Percentiles rank a stretch among this genome's conserved stretches.
These are phyloP conservation scores for Lucifuga dentata DNA, from an alignment of 2,113 vertebrate species.

Conservation along the genomic window DNA sequence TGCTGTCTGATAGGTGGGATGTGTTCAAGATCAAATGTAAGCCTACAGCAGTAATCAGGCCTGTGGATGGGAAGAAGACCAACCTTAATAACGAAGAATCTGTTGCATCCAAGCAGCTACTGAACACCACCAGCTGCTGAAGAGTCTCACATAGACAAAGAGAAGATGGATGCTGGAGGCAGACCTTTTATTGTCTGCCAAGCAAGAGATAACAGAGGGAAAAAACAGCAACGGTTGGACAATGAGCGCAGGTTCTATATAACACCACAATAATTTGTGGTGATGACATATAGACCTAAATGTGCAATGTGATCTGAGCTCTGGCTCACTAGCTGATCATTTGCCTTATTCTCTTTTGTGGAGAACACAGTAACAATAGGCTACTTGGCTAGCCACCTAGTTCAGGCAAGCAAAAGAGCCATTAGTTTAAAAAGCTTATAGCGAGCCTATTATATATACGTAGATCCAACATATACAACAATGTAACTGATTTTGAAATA, in stretches of 20 bases:
- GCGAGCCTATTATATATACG: neutral
- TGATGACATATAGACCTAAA: neutral
- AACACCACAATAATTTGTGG: constrained; percentile 11
- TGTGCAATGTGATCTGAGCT: constrained; percentile 11
- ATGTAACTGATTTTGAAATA: neutral
- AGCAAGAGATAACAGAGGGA: constrained; percentile 15
- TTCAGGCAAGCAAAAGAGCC: neutral
- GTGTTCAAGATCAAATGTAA: constrained; percentile 74
- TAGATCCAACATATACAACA: neutral
- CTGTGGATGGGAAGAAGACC: neutral
- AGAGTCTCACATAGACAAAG: neutral
- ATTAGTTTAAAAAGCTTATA: constrained; percentile 5
- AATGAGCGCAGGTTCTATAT: constrained; percentile 5
- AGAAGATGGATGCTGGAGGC: constrained; percentile 22
- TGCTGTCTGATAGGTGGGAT: constrained; percentile 81
- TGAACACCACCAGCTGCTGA: constrained; percentile 69
- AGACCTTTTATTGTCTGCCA: constrained; percentile 3
- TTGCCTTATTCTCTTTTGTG: constrained; percentile 2
- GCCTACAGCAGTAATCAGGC: constrained; percentile 1
- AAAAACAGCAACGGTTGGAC: constrained; percentile 34
- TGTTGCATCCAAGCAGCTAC: constrained; percentile 43
- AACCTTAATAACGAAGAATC: neutral
- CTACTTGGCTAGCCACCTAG: neutral
- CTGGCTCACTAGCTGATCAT: neutral
- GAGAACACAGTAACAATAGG: neutral